Conservation (phyloP, 2,888 invertebrate species). For the Chymomyza amoena region DNA sequence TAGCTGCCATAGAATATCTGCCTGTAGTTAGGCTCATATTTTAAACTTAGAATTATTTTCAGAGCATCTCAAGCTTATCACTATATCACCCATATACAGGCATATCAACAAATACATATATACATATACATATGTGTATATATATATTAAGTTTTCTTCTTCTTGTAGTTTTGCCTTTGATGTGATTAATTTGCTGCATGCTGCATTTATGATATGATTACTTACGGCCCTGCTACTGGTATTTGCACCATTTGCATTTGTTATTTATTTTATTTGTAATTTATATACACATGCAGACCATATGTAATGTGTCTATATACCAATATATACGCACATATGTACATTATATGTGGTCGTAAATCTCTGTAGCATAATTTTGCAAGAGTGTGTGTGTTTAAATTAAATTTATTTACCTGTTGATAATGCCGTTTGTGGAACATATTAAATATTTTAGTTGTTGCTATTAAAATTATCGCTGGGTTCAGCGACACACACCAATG, state of each 20-base stretch:
- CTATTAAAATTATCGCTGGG: neutral
- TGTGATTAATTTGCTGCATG: neutral
- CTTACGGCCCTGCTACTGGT: neutral
- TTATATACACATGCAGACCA: neutral
- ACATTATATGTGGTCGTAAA: neutral
- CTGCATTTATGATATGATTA: neutral
- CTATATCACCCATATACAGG: slow-evolving; percentile 1
- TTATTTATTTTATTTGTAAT: neutral
- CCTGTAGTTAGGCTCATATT: too few species aligned
- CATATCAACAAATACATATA: slow-evolving; percentile 15
- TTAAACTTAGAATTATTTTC: too few species aligned
- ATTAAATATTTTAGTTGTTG: neutral
- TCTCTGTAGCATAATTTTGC: neutral
- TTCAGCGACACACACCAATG: neutral
- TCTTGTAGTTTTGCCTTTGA: neutral
- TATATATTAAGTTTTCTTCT: neutral
- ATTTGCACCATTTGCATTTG: neutral
- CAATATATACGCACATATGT: slow-evolving; percentile 1
- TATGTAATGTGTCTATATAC: neutral
- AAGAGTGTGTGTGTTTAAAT: neutral
- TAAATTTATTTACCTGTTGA: neutral
- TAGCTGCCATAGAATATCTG: too few species aligned
- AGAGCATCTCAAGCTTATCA: too few species aligned
- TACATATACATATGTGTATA: neutral
- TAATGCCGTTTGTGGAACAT: neutral